Evolutionary conservation across 1,140 invertebrate genomes (phyloP).

Genomic region (Hyposmocoma kahamanoa): DNA sequence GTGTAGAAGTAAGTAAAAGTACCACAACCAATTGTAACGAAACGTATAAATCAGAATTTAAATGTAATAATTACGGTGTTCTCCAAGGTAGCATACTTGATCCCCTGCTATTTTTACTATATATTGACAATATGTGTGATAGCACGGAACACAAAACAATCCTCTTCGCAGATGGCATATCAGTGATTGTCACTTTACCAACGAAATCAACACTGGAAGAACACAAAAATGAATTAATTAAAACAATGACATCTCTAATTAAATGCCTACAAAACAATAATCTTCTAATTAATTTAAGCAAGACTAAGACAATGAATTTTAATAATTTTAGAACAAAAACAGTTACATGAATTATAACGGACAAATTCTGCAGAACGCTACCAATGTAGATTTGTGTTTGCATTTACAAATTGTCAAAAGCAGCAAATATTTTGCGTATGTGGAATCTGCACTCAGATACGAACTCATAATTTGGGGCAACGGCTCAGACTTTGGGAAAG

Average conservation of each 20-base stretch:
- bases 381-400: too few relatives aligned
- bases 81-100: conserved; percentile 3
- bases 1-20: not conserved
- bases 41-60: not conserved
- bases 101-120: not conserved
- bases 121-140: conserved; percentile 1
- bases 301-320: conserved; percentile 1
- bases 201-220: not conserved
- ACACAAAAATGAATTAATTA: not conserved
- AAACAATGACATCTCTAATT: not conserved
- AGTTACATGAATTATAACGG: conserved; percentile 1
- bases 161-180: conserved; percentile 3
- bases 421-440: conserved; percentile 4
- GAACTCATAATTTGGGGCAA: conserved; percentile 7
- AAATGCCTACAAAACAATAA: not conserved
- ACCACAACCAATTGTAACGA: not conserved
- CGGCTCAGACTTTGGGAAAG: not conserved
- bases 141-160: not conserved
- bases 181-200: not conserved
- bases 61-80: not conserved
- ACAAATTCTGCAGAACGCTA: not conserved
- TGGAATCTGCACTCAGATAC: conserved; percentile 1
- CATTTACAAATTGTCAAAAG: too few relatives aligned
- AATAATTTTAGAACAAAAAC: not conserved
- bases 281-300: not conserved